Evolutionary conservation across 2,888 invertebrate genomes (phyloP).

Genomic region (Neoitamus cyanurus): DNA sequence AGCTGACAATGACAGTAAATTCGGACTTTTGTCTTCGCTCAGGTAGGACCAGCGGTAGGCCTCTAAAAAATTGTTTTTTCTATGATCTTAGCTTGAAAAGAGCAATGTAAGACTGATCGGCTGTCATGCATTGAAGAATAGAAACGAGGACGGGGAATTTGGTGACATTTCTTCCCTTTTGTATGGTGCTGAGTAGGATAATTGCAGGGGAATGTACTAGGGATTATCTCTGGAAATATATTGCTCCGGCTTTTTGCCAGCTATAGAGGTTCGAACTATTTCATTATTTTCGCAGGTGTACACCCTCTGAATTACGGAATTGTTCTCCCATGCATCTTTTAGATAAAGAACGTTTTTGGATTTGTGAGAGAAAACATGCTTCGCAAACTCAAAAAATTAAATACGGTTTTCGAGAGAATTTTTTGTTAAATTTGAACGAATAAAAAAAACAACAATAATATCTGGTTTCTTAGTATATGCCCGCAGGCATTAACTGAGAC

Average conservation of each 20-base stretch:
- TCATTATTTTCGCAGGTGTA: constrained; percentile 1
- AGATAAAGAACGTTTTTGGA: background rate
- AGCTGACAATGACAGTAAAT: background rate
- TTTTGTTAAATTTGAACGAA: no score
- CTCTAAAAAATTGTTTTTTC: background rate
- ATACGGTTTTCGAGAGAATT: no score
- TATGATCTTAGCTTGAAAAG: background rate
- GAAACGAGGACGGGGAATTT: background rate
- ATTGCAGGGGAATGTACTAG: constrained; percentile 5
- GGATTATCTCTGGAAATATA: background rate
- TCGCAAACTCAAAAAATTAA: no score
- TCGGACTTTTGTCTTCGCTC: background rate
- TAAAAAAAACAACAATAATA: no score
- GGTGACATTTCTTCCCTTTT: background rate
- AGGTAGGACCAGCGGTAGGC: background rate
- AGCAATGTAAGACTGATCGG: background rate
- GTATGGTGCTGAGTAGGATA: background rate
- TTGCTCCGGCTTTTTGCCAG: background rate
- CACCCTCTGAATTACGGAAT: background rate
- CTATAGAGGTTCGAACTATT: background rate
- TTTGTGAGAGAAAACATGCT: no score
- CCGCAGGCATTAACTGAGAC: no score
- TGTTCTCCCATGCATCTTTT: background rate
- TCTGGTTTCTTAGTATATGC: no score
- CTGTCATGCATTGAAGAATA: background rate